phyloP scores from a whole-genome alignment of 2,113 vertebrate species.

The human region DNA sequence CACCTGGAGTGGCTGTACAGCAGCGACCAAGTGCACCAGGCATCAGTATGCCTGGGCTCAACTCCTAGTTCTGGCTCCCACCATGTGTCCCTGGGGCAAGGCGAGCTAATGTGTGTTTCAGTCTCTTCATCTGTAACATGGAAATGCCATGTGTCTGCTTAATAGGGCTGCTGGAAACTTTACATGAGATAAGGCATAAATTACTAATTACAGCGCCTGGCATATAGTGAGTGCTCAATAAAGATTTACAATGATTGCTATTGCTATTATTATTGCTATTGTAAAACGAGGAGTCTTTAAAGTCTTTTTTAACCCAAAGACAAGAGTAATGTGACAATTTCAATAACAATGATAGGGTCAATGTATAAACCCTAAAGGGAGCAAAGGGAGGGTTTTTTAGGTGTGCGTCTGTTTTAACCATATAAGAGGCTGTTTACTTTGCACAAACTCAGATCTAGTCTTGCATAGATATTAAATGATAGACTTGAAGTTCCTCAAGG shows the following conservation, averaged over 20 bases:
- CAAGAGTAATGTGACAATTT: neutral
- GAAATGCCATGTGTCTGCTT: neutral
- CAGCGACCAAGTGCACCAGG: neutral
- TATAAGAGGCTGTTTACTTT: neutral
- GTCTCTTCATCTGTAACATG: neutral
- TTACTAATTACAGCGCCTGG: neutral
- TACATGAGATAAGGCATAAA: neutral
- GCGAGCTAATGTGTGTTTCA: neutral
- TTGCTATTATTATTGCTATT: neutral
- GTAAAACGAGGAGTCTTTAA: neutral
- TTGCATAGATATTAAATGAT: neutral
- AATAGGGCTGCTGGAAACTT: neutral
- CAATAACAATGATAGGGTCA: neutral
- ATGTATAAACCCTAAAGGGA: neutral
- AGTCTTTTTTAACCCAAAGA: neutral
- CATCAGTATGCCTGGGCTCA: neutral
- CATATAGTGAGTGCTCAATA: neutral
- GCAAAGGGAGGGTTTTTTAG: neutral
- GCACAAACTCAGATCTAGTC: neutral
- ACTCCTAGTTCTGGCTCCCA: neutral
- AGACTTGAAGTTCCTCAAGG: neutral
- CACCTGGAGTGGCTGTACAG: fast-evolving
- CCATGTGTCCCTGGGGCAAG: neutral
- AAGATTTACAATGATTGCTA: neutral
- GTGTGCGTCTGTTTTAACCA: neutral